A percentile compares a stretch with the other conserved stretches of the same genome.
Evolutionary conservation across 1,140 invertebrate genomes (phyloP).

Genomic region (Zaprionus inermis): DNA sequence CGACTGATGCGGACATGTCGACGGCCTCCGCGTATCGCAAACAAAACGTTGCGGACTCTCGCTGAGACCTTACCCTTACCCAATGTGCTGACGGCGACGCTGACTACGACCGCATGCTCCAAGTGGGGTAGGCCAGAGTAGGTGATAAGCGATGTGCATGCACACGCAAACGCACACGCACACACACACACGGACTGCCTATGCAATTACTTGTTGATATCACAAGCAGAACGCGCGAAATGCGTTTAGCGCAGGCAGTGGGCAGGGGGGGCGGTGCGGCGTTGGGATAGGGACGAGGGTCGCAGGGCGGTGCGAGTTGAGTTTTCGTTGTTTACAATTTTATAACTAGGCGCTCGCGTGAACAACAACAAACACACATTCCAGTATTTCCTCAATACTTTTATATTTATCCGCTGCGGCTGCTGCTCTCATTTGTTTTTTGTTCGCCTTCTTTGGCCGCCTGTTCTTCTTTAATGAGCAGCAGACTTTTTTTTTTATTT

Average conservation of each 20-base stretch:
- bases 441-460: neutral
- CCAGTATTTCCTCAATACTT: slow-evolving; percentile 6
- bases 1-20: slow-evolving; percentile 26
- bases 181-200: neutral
- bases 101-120: slow-evolving; percentile 30
- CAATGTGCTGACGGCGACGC: slow-evolving; percentile 27
- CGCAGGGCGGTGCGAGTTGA: neutral
- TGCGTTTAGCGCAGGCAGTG: neutral
- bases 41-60: neutral
- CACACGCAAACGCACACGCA: neutral
- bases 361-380: slow-evolving; percentile 3
- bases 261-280: too few species aligned
- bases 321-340: slow-evolving; percentile 39
- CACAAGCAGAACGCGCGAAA: neutral
- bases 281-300: neutral
- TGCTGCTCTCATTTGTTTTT: neutral
- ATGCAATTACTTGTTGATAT: slow-evolving; percentile 29
- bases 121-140: slow-evolving; percentile 5
- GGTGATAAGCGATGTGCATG: slow-evolving; percentile 11
- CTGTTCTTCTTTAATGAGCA: neutral
- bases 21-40: slow-evolving; percentile 20
- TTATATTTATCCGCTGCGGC: neutral
- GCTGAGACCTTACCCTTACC: slow-evolving; percentile 23
- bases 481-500: neutral
- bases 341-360: slow-evolving; percentile 12